A percentile compares a stretch with the other conserved stretches of the same genome.
phyloP scores from a whole-genome alignment of 1,140 invertebrate species.

The Pseudomyrmex sp. region DNA sequence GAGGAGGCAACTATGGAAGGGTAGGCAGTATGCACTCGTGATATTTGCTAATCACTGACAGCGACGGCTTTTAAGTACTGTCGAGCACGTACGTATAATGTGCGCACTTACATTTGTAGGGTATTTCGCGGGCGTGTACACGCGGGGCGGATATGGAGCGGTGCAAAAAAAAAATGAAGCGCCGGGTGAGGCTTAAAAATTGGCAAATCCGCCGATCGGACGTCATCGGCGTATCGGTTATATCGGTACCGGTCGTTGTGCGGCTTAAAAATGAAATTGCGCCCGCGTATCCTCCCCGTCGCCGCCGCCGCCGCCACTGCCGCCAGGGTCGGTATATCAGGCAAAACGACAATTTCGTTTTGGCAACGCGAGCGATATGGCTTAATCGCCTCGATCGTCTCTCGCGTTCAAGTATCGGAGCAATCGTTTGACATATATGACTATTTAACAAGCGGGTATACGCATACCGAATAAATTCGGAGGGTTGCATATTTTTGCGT shows the following conservation, averaged over 20 bases:
- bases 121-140: slow-evolving; percentile 70
- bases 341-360: slow-evolving; percentile 81
- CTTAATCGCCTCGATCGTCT: slow-evolving; percentile 73
- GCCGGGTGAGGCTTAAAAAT: slow-evolving; percentile 83
- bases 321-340: slow-evolving; percentile 56
- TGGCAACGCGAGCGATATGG: slow-evolving; percentile 71
- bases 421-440: slow-evolving; percentile 61
- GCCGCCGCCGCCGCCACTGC: slow-evolving; percentile 34
- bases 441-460: slow-evolving; percentile 39
- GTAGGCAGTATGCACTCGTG: slow-evolving; percentile 66
- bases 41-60: slow-evolving; percentile 81
- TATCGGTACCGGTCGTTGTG: slow-evolving; percentile 76
- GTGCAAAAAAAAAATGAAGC: slow-evolving; percentile 74
- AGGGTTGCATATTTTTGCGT: slow-evolving; percentile 34
- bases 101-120: slow-evolving; percentile 67
- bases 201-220: slow-evolving; percentile 84
- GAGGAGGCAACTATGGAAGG: slow-evolving; percentile 9
- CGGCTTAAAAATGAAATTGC: slow-evolving; percentile 81
- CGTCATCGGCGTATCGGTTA: slow-evolving; percentile 83
- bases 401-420: slow-evolving; percentile 69
- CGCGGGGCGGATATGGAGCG: slow-evolving; percentile 58
- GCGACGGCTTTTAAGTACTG: slow-evolving; percentile 75
- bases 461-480: slow-evolving; percentile 36
- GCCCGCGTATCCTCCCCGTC: slow-evolving; percentile 53
- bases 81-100: slow-evolving; percentile 72